A percentile compares a stretch with the other conserved stretches of the same genome.
Conservation (phyloP, 1,140 invertebrate genomes). For the Drosophila nigromelanica region DNA sequence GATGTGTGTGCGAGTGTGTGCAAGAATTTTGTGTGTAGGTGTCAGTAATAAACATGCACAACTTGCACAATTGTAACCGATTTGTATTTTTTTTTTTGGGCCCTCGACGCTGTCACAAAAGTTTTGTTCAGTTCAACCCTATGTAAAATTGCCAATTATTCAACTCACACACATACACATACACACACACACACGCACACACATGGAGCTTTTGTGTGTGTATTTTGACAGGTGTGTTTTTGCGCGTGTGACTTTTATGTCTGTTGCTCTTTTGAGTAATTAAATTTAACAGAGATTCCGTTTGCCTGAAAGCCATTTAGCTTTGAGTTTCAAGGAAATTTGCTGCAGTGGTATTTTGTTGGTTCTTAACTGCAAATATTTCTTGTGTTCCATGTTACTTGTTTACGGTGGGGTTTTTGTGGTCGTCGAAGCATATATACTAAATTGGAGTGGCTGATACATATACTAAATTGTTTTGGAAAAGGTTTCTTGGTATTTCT, state of each 20-base stretch:
- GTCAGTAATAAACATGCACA: slow-evolving; percentile 42
- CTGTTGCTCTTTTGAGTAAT: slow-evolving; percentile 57
- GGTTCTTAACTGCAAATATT: not conserved
- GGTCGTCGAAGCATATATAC: too few relatives aligned
- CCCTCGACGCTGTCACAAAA: slow-evolving; percentile 17
- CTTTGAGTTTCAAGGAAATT: slow-evolving; percentile 11
- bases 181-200: slow-evolving; percentile 15
- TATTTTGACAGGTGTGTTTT: slow-evolving; percentile 13
- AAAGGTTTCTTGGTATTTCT: too few relatives aligned
- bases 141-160: slow-evolving; percentile 75
- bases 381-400: not conserved
- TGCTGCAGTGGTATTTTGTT: not conserved
- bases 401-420: too few relatives aligned
- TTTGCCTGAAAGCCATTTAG: slow-evolving; percentile 14
- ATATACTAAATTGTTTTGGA: too few relatives aligned
- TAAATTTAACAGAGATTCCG: slow-evolving; percentile 58
- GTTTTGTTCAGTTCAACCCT: slow-evolving; percentile 14
- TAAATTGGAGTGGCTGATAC: too few relatives aligned
- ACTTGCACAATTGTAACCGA: slow-evolving; percentile 47
- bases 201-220: not conserved
- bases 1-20: not conserved
- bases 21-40: slow-evolving; percentile 46
- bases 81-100: slow-evolving; percentile 30
- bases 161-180: slow-evolving; percentile 49
- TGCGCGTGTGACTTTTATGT: slow-evolving; percentile 19